A percentile compares a stretch with the other conserved stretches of the same genome.
These are phyloP conservation scores for Zapornia atra DNA, from an alignment of 2,113 vertebrate genomes.

Conservation along the genomic window DNA sequence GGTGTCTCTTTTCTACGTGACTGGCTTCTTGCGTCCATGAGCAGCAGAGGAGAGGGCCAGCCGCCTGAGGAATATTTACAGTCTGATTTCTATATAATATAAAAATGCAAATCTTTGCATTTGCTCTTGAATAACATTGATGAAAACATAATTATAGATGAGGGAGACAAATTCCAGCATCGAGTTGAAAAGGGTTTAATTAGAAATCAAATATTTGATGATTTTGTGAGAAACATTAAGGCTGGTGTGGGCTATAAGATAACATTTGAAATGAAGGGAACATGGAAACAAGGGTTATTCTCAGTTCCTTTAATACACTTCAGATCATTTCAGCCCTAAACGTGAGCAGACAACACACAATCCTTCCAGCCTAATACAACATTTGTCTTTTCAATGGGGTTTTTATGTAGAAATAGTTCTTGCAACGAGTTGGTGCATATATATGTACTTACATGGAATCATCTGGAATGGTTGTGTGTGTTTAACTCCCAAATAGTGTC, in stretches of 20 bases:
- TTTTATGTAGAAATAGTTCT: neutral
- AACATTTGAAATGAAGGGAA: neutral
- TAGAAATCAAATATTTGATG: constrained; percentile 23
- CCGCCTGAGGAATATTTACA: neutral
- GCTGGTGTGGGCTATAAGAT: neutral
- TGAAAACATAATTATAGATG: neutral
- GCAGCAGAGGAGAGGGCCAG: neutral
- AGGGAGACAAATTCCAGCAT: neutral
- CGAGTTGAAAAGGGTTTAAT: constrained; percentile 10
- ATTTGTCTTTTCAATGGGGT: neutral
- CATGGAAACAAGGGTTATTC: neutral
- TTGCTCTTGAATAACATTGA: neutral
- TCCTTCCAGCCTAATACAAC: neutral
- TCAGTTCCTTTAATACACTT: neutral
- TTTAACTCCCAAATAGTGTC: neutral
- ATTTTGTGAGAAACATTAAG: neutral
- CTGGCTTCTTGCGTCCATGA: neutral
- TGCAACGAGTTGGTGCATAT: neutral
- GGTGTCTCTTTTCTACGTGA: neutral
- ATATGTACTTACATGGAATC: neutral
- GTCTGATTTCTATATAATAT: neutral
- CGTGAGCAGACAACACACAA: neutral
- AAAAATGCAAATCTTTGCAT: neutral
- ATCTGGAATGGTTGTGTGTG: too few species aligned
- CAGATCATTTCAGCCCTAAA: neutral